phyloP scores from a whole-genome alignment of 2,797 vertebrate genomes.

The Scolopax rusticola region DNA sequence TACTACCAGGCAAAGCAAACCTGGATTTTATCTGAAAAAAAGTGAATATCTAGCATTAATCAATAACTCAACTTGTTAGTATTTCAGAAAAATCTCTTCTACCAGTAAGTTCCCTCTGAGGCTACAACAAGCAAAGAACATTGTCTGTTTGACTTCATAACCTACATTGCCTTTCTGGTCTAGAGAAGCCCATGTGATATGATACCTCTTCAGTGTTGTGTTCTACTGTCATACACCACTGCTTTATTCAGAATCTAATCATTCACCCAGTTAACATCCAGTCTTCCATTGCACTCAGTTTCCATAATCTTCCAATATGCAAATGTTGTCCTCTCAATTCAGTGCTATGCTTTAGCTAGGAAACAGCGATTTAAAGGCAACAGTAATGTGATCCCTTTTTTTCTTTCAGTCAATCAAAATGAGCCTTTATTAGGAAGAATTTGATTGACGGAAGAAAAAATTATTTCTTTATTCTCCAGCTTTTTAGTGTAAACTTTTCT shows the following conservation, averaged over 20 bases:
- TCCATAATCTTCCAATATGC: background rate
- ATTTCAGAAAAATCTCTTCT: conserved; percentile 31
- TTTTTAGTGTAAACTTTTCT: background rate
- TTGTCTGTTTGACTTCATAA: background rate
- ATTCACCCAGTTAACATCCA: conserved; percentile 12
- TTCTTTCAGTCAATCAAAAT: background rate
- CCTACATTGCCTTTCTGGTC: background rate
- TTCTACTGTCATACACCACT: background rate
- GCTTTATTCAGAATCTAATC: conserved; percentile 34
- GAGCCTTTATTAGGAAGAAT: background rate
- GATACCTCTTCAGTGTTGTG: background rate
- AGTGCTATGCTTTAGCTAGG: background rate
- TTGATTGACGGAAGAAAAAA: background rate
- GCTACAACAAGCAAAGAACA: background rate
- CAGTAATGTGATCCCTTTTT: background rate
- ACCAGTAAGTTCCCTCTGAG: conserved; percentile 17
- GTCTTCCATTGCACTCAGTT: background rate
- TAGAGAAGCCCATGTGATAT: background rate
- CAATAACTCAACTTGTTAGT: conserved; percentile 16
- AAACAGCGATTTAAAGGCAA: background rate
- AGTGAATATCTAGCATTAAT: background rate
- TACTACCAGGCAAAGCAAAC: background rate
- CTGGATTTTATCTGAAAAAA: background rate
- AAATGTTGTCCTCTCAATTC: background rate
- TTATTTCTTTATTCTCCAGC: background rate